Conservation (phyloP, 2,888 invertebrate species). For the Apodemia mormo region DNA sequence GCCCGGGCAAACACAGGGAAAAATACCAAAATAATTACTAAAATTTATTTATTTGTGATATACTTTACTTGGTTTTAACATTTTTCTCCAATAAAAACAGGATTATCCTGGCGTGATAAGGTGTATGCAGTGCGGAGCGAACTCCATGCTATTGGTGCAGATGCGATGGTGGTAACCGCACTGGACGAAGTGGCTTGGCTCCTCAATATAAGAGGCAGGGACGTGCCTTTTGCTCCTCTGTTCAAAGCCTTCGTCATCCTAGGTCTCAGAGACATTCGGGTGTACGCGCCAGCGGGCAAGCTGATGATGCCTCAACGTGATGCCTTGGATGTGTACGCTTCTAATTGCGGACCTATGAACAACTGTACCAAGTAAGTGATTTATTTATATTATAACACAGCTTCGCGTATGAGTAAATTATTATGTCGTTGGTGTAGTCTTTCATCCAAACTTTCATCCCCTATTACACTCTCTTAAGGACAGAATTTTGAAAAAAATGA, state of each 20-base stretch:
- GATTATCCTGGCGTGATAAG: constrained; percentile 89
- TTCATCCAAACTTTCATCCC: too few species aligned
- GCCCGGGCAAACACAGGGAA: too few species aligned
- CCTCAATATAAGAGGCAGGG: constrained; percentile 92
- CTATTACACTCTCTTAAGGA: too few species aligned
- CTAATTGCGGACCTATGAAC: constrained; percentile 83
- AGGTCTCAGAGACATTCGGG: constrained; percentile 83
- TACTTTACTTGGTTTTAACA: too few species aligned
- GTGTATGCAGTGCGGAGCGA: constrained; percentile 84
- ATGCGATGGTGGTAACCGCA: constrained; percentile 92
- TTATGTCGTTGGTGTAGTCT: too few species aligned
- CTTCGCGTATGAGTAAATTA: too few species aligned
- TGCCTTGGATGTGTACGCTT: constrained; percentile 71
- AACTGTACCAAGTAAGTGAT: constrained; percentile 70
- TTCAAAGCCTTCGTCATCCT: constrained; percentile 89
- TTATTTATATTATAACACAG: background rate
- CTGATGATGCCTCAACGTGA: constrained; percentile 79
- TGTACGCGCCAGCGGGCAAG: constrained; percentile 87
- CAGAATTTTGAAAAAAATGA: too few species aligned
- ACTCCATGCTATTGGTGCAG: constrained; percentile 83
- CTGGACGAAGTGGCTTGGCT: constrained; percentile 93
- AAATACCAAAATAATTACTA: too few species aligned
- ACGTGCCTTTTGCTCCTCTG: constrained; percentile 91
- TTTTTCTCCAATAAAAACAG: constrained; percentile 50
- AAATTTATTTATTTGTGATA: too few species aligned